Evolutionary conservation across 2,113 vertebrate species (phyloP).

Genomic region (Istiophorus platypterus): DNA sequence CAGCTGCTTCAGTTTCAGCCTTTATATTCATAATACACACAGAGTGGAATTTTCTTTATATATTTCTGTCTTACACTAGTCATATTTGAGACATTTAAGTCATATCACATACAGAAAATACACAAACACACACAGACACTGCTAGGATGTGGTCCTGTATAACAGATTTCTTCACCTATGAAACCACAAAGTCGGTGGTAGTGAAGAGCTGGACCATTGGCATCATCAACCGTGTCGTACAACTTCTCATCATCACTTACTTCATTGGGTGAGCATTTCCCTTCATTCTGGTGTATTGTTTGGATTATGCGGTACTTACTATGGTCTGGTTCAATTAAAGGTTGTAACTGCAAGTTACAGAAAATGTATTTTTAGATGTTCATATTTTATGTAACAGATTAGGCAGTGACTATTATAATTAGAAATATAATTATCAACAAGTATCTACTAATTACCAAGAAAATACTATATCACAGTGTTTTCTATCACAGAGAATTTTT

Average conservation of each 20-base stretch:
- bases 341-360: no score
- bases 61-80: neutral
- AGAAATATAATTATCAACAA: no score
- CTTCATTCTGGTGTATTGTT: neutral
- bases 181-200: slow-evolving; percentile 96
- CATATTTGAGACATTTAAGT: no score
- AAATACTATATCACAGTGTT: no score
- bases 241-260: slow-evolving; percentile 94
- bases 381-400: no score
- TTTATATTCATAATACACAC: neutral
- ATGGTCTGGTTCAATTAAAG: neutral
- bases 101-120: neutral
- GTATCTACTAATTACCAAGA: no score
- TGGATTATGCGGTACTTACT: neutral
- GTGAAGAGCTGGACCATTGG: slow-evolving; percentile 97
- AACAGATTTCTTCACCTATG: slow-evolving; percentile 92
- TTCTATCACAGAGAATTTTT: no score
- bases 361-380: no score
- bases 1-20: neutral
- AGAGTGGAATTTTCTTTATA: neutral
- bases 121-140: neutral
- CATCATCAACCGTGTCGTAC: slow-evolving; percentile 91
- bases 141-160: slow-evolving; percentile 87
- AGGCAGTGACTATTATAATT: no score
- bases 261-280: slow-evolving; percentile 85